phyloP scores from a whole-genome alignment of 2,888 invertebrate species.

The Agrilus mali region DNA sequence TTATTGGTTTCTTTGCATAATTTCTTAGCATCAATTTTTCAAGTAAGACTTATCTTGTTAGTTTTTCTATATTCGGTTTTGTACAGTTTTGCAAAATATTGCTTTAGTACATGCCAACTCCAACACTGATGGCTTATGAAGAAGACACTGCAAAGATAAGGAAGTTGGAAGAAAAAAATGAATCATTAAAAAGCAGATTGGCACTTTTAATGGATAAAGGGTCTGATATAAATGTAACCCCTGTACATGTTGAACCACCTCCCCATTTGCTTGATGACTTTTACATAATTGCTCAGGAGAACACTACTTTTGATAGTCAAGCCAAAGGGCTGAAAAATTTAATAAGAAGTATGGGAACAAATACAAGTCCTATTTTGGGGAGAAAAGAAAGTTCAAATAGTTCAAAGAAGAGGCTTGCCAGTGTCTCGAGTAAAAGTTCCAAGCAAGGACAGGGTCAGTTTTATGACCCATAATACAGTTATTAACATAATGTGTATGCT shows the following conservation, averaged over 20 bases:
- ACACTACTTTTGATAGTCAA: slow-evolving; percentile 44
- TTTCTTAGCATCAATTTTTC: slow-evolving; percentile 79
- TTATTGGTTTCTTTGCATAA: slow-evolving; percentile 83
- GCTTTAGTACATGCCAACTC: slow-evolving; percentile 71
- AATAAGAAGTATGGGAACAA: slow-evolving; percentile 67
- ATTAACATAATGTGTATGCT: too few species aligned
- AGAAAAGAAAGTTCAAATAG: slow-evolving; percentile 43
- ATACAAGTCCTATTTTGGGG: slow-evolving; percentile 68
- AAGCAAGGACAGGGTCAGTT: slow-evolving; percentile 5
- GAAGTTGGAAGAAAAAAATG: slow-evolving; percentile 74
- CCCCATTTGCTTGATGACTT: slow-evolving; percentile 82
- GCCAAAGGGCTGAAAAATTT: slow-evolving; percentile 66
- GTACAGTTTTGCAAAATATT: not conserved
- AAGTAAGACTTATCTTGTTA: slow-evolving; percentile 32
- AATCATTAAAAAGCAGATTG: slow-evolving; percentile 48
- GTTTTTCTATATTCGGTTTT: not conserved
- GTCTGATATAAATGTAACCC: slow-evolving; percentile 35
- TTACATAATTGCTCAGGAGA: slow-evolving; percentile 75
- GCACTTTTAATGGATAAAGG: slow-evolving; percentile 37
- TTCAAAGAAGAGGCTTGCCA: slow-evolving; percentile 34
- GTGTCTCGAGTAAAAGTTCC: slow-evolving; percentile 8
- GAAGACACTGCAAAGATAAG: slow-evolving; percentile 71
- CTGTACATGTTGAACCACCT: slow-evolving; percentile 56
- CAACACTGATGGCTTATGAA: slow-evolving; percentile 74
- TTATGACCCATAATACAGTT: slow-evolving; percentile 6